phyloP scores from a whole-genome alignment of 2,113 vertebrate species.

The Protomyctophum bolini region DNA sequence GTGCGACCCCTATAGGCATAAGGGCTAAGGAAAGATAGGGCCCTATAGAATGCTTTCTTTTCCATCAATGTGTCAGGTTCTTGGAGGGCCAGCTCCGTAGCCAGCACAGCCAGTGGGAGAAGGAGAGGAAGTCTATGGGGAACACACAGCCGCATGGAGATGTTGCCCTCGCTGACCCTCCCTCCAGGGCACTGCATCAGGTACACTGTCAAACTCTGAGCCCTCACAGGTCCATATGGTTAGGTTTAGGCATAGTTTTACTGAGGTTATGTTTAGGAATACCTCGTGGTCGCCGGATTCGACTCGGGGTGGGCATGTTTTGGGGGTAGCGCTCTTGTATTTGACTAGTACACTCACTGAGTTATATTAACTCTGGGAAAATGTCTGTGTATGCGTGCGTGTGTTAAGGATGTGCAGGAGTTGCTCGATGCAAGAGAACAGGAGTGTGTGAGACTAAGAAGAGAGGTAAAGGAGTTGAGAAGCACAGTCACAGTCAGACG shows the following conservation, averaged over 20 bases:
- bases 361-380: too few relatives aligned
- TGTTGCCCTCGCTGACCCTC: slow-evolving; percentile 20
- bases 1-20: too few relatives aligned
- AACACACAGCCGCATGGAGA: slow-evolving; percentile 36
- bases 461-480: slow-evolving; percentile 72
- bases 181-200: slow-evolving; percentile 51
- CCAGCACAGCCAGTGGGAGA: slow-evolving; percentile 69
- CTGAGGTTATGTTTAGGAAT: too few relatives aligned
- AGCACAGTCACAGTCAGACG: slow-evolving; percentile 65
- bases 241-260: too few relatives aligned
- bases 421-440: slow-evolving; percentile 74
- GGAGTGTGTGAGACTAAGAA: slow-evolving; percentile 70
- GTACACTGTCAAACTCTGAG: slow-evolving; percentile 29
- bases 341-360: too few relatives aligned
- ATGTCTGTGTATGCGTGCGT: neutral
- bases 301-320: too few relatives aligned
- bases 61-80: slow-evolving; percentile 63
- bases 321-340: too few relatives aligned
- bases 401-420: slow-evolving; percentile 70
- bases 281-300: too few relatives aligned
- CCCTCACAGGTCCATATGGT: too few relatives aligned
- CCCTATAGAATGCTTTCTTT: neutral
- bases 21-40: too few relatives aligned
- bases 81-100: slow-evolving; percentile 75
- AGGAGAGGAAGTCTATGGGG: slow-evolving; percentile 64